Conservation (phyloP, 2,888 invertebrate genomes). For the Petrolisthes manimaculis region DNA sequence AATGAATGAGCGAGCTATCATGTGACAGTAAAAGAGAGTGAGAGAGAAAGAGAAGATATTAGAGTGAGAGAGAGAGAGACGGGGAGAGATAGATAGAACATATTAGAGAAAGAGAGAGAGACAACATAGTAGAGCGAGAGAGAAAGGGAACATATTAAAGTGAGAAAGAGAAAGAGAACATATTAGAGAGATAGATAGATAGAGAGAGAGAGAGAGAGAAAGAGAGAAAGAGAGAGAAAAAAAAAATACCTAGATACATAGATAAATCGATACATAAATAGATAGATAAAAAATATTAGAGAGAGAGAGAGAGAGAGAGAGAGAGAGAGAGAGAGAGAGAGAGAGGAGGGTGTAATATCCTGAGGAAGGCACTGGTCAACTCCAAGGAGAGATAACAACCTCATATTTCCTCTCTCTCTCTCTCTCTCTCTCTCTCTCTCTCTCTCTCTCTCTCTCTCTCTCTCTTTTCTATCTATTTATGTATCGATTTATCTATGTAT, state of each 20-base stretch:
- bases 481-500: neutral
- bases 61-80: neutral
- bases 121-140: neutral
- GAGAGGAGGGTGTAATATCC: neutral
- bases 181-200: neutral
- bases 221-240: neutral
- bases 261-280: no score
- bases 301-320: neutral
- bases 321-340: neutral
- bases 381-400: neutral
- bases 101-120: neutral
- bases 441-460: slow-evolving; percentile 24
- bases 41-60: neutral
- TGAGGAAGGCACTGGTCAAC: neutral
- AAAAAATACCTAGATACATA: neutral
- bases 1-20: no score
- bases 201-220: neutral
- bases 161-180: neutral
- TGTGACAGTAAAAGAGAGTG: no score
- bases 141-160: neutral
- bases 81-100: neutral
- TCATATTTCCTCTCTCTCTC: neutral
- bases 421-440: slow-evolving; percentile 14
- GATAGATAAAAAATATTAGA: neutral
- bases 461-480: neutral